Evolutionary conservation across 2,888 invertebrate species (phyloP).

Genomic region (Micoletzkya japonica): DNA sequence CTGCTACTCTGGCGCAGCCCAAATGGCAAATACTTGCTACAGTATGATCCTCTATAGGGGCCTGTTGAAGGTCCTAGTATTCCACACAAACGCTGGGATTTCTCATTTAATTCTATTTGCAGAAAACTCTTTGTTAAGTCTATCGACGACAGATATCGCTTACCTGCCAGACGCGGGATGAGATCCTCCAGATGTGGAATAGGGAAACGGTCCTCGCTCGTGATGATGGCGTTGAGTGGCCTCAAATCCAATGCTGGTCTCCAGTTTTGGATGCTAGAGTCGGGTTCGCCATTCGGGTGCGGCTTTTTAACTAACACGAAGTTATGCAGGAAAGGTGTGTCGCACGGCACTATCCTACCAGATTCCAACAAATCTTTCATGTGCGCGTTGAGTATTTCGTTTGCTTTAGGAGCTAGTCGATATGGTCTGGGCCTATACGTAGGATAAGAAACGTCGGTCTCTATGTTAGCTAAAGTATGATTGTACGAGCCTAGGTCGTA

Average conservation of each 20-base stretch:
- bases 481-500: slow-evolving; percentile 2
- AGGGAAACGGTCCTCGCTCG: not conserved
- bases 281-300: too few species aligned
- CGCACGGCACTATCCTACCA: not conserved
- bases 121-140: not conserved
- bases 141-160: not conserved
- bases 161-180: not conserved
- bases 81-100: slow-evolving; percentile 1
- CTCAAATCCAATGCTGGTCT: not conserved
- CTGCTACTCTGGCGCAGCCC: not conserved
- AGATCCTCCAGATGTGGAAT: not conserved
- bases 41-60: not conserved
- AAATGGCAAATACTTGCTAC: not conserved
- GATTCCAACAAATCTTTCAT: not conserved
- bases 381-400: not conserved
- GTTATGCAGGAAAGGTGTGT: not conserved
- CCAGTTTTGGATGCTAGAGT: too few species aligned
- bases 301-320: not conserved
- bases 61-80: not conserved
- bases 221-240: not conserved
- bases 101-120: not conserved
- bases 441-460: not conserved
- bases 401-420: not conserved
- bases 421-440: not conserved
- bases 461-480: not conserved